phyloP scores from a whole-genome alignment of 2,888 invertebrate genomes.

The Pterobdella sp. region DNA sequence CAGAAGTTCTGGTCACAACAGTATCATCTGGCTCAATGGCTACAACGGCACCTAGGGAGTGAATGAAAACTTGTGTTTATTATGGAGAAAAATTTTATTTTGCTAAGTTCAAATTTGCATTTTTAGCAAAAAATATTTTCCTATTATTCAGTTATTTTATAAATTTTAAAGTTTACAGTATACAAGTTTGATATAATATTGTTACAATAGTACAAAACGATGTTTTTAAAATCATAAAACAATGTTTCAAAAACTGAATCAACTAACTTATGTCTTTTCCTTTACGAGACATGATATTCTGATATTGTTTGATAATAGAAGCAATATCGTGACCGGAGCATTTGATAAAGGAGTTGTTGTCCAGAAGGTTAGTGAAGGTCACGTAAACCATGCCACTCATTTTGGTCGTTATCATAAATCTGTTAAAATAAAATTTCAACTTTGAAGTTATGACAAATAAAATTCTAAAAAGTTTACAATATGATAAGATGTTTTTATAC shows the following conservation, averaged over 20 bases:
- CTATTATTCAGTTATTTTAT: too few species aligned
- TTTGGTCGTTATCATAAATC: slow-evolving; percentile 39
- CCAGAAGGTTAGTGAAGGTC: slow-evolving; percentile 36
- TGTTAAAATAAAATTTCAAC: background rate
- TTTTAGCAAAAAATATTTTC: too few species aligned
- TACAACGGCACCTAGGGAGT: slow-evolving; percentile 6
- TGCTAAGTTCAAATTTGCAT: too few species aligned
- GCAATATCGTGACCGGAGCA: slow-evolving; percentile 34
- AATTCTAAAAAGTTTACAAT: too few species aligned
- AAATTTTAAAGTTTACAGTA: too few species aligned
- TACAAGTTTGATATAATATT: too few species aligned
- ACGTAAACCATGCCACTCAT: slow-evolving; percentile 37
- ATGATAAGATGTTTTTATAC: too few species aligned
- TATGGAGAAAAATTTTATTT: too few species aligned
- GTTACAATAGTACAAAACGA: too few species aligned
- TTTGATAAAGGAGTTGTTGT: slow-evolving; percentile 38
- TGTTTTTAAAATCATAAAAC: too few species aligned
- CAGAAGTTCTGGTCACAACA: slow-evolving; percentile 34
- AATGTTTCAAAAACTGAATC: too few species aligned
- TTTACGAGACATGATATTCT: slow-evolving; percentile 32
- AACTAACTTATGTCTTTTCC: slow-evolving; percentile 29
- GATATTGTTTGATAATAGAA: slow-evolving; percentile 30
- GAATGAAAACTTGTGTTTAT: too few species aligned
- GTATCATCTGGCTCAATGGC: slow-evolving; percentile 11
- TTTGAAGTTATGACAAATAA: background rate